Evolutionary conservation across 2,888 invertebrate species (phyloP).

Genomic region (Melolontha melolontha): DNA sequence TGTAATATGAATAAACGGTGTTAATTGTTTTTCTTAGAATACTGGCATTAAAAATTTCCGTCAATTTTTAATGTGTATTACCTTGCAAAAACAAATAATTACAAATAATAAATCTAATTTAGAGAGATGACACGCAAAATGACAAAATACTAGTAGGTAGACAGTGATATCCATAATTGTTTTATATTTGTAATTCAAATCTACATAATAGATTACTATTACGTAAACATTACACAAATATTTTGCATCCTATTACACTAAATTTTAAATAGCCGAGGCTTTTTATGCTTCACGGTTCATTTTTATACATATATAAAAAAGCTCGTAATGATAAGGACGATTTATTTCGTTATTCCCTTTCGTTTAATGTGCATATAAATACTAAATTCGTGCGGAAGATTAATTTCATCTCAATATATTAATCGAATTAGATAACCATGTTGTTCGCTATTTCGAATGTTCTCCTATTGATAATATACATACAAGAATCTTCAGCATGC

Average conservation of each 20-base stretch:
- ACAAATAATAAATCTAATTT: too few relatives aligned
- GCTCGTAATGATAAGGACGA: conserved; percentile 26
- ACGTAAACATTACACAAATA: conserved; percentile 7
- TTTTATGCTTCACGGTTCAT: conserved; percentile 24
- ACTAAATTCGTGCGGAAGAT: neutral
- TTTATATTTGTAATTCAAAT: conserved; percentile 15
- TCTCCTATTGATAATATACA: conserved; percentile 1
- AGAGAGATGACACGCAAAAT: too few relatives aligned
- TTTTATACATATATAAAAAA: conserved; percentile 16
- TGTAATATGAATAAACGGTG: too few relatives aligned
- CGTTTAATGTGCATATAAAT: neutral
- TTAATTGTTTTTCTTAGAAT: too few relatives aligned
- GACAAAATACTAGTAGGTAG: too few relatives aligned
- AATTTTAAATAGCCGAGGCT: neutral
- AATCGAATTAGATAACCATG: neutral
- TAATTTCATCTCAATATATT: neutral
- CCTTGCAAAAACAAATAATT: too few relatives aligned
- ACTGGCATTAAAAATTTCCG: too few relatives aligned
- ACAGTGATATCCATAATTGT: too few relatives aligned
- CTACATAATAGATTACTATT: conserved; percentile 6
- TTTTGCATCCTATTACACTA: conserved; percentile 12
- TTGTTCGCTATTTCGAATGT: neutral
- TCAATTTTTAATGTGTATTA: too few relatives aligned
- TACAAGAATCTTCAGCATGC: conserved; percentile 20
- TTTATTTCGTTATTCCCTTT: conserved; percentile 6